Percentiles rank a stretch among this genome's conserved stretches.
Evolutionary conservation across 1,140 invertebrate species (phyloP).

Genomic region (Ceratosolen fusciceps): DNA sequence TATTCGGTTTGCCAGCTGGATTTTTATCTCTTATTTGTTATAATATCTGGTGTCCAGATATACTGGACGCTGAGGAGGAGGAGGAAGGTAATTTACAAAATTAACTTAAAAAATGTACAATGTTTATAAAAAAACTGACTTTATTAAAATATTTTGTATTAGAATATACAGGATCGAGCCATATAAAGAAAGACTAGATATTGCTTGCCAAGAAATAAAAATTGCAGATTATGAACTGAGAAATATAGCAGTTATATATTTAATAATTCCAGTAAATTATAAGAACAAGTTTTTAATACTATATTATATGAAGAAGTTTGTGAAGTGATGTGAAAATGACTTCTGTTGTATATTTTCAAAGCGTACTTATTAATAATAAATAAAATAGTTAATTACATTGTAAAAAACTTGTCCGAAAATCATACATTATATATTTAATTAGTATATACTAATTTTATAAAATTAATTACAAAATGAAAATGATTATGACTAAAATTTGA

Average conservation of each 20-base stretch:
- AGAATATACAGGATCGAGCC: constrained; percentile 58
- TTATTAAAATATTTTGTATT: constrained; percentile 46
- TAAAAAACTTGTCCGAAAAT: constrained; percentile 50
- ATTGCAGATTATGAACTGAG: constrained; percentile 19
- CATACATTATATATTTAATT: constrained; percentile 35
- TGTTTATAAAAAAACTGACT: constrained; percentile 41
- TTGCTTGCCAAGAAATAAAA: constrained; percentile 13
- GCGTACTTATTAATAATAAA: constrained; percentile 42
- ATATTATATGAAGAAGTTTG: constrained; percentile 27
- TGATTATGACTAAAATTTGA: constrained; percentile 36
- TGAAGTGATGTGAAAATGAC: constrained; percentile 35
- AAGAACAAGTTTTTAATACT: constrained; percentile 29
- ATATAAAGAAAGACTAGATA: constrained; percentile 68
- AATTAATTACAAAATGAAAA: constrained; percentile 51
- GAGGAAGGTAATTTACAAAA: constrained; percentile 71
- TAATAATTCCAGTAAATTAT: constrained; percentile 30
- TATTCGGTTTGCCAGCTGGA: constrained; percentile 90
- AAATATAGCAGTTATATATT: constrained; percentile 28
- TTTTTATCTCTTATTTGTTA: constrained; percentile 95
- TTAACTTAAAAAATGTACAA: constrained; percentile 50
- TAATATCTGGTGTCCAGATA: constrained; percentile 93
- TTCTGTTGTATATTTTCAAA: constrained; percentile 32
- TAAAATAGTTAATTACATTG: constrained; percentile 43
- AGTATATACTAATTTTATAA: constrained; percentile 24
- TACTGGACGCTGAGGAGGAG: constrained; percentile 92